These are phyloP conservation scores for Penaeus japonicus DNA, from an alignment of 1,140 invertebrate genomes.

Conservation along the genomic window DNA sequence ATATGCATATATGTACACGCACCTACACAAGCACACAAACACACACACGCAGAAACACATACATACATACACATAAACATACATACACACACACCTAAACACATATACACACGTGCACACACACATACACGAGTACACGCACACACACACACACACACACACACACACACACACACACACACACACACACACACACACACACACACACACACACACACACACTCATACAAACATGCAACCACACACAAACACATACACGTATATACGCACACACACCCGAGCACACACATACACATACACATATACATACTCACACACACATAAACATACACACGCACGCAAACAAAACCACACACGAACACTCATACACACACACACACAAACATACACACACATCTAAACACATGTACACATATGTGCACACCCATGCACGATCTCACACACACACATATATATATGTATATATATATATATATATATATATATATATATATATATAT, in stretches of 20 bases:
- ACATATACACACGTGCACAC: background rate
- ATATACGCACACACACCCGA: background rate
- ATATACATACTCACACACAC: background rate
- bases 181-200: background rate
- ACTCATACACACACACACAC: background rate
- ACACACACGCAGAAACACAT: too few relatives aligned
- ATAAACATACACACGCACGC: background rate
- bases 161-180: background rate
- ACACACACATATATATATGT: background rate
- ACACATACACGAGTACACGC: background rate
- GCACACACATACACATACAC: background rate
- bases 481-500: background rate
- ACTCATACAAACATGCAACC: background rate
- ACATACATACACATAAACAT: background rate
- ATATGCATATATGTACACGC: background rate
- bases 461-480: constrained; percentile 2
- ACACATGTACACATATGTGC: background rate
- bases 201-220: background rate
- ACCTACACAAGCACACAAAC: background rate
- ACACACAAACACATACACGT: background rate
- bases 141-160: background rate
- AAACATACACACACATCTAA: background rate
- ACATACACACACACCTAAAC: background rate
- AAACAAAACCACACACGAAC: background rate
- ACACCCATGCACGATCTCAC: background rate